These are phyloP conservation scores for Urocynchramus pylzowi DNA, from an alignment of 2,113 vertebrate species.

Conservation along the genomic window DNA sequence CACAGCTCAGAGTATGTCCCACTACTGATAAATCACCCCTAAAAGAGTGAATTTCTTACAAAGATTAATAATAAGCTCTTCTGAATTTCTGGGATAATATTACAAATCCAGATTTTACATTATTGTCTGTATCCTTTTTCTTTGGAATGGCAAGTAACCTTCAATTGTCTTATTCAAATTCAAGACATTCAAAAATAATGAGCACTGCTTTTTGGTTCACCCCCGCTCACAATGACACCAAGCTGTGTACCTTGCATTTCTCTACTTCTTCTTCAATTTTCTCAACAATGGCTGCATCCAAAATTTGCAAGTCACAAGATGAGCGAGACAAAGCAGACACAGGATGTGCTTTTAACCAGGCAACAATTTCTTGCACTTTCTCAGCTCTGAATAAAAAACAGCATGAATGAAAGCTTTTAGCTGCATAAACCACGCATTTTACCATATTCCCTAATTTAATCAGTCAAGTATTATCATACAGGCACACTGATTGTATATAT, in stretches of 20 bases:
- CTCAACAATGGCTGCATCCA: conserved; percentile 84
- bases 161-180: not conserved
- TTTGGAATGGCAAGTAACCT: not conserved
- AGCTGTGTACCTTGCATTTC: conserved; percentile 79
- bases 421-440: not conserved
- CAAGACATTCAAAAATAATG: not conserved
- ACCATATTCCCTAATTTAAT: not conserved
- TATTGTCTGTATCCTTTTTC: not conserved
- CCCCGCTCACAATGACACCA: not conserved
- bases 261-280: conserved; percentile 88
- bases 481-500: not conserved
- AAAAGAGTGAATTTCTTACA: not conserved
- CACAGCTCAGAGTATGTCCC: not conserved
- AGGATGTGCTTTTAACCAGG: conserved; percentile 85
- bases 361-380: conserved; percentile 85
- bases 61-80: not conserved
- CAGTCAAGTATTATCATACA: not conserved
- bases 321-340: conserved; percentile 82
- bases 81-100: not conserved
- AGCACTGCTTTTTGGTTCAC: not conserved
- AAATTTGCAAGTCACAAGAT: conserved; percentile 87
- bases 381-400: conserved; percentile 74
- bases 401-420: conserved; percentile 6
- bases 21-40: not conserved
- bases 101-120: not conserved